phyloP scores from a whole-genome alignment of 2,113 vertebrate species.

The pig (Sus scrofa) region DNA sequence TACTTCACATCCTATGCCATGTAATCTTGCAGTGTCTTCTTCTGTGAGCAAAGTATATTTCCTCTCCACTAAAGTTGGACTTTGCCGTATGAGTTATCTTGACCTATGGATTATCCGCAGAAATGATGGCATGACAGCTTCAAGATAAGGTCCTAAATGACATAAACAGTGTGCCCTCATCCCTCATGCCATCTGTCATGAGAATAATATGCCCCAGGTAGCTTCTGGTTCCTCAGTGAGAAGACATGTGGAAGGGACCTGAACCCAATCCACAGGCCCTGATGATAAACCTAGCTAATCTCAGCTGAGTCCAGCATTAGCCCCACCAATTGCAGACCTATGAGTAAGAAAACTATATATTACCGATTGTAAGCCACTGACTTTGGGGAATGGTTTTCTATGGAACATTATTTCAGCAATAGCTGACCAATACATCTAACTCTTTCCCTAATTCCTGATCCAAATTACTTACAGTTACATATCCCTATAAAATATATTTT shows the following conservation, averaged over 20 bases:
- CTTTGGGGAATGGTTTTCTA: background rate
- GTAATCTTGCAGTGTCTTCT: background rate
- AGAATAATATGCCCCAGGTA: background rate
- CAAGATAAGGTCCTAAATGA: background rate
- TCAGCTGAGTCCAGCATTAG: background rate
- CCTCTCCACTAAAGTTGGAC: background rate
- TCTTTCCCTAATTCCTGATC: background rate
- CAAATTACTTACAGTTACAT: background rate
- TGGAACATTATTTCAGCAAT: background rate
- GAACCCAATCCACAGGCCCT: background rate
- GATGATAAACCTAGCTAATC: background rate
- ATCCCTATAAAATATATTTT: background rate
- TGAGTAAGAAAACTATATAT: background rate
- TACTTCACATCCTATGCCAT: background rate
- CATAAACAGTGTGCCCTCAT: background rate
- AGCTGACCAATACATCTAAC: background rate
- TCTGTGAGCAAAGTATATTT: background rate
- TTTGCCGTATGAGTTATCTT: constrained; percentile 17
- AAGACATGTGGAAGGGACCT: background rate
- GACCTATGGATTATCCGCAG: background rate
- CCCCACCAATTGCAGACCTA: background rate
- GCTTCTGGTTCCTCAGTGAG: background rate
- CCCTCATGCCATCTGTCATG: background rate
- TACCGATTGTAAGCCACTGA: background rate
- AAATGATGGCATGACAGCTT: background rate